A percentile compares a stretch with the other conserved stretches of the same genome.
Conservation (phyloP, 64 coral and sea anemone species). For the Montipora efflorescens region DNA sequence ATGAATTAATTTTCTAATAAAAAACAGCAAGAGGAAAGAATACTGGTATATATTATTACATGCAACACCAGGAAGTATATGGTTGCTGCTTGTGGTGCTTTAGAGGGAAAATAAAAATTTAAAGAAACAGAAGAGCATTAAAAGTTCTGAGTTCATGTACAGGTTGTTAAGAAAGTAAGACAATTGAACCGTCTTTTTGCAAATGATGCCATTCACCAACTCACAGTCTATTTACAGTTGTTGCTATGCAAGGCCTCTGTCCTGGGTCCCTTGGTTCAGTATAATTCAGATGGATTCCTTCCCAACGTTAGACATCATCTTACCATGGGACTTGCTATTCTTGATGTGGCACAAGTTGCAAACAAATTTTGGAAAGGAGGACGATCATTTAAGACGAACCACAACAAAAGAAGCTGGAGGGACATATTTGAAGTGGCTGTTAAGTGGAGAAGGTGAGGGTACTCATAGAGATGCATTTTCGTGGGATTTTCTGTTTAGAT, state of each 20-base stretch:
- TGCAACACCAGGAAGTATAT: too few relatives aligned
- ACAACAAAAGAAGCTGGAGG: constrained; percentile 77
- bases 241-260: constrained; percentile 77
- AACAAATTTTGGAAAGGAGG: constrained; percentile 69
- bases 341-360: constrained; percentile 90
- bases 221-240: constrained; percentile 33
- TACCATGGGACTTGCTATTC: constrained; percentile 85
- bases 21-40: too few relatives aligned
- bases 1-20: too few relatives aligned
- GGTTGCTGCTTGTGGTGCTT: too few relatives aligned
- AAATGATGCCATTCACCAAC: neutral
- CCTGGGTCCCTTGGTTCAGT: constrained; percentile 83
- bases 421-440: constrained; percentile 87
- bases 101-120: too few relatives aligned
- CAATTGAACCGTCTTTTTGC: neutral
- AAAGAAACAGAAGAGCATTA: too few relatives aligned
- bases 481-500: too few relatives aligned
- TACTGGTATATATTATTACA: too few relatives aligned
- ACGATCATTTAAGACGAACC: constrained; percentile 68
- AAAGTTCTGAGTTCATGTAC: too few relatives aligned
- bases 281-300: constrained; percentile 84
- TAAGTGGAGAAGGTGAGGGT: constrained; percentile 87
- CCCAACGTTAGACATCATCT: constrained; percentile 75
- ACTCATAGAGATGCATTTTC: neutral
- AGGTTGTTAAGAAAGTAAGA: too few relatives aligned